These are phyloP conservation scores for Cassiopea andromeda DNA, from an alignment of 30 jellyfish, hydroid and myxozoan genomes.

Conservation along the genomic window DNA sequence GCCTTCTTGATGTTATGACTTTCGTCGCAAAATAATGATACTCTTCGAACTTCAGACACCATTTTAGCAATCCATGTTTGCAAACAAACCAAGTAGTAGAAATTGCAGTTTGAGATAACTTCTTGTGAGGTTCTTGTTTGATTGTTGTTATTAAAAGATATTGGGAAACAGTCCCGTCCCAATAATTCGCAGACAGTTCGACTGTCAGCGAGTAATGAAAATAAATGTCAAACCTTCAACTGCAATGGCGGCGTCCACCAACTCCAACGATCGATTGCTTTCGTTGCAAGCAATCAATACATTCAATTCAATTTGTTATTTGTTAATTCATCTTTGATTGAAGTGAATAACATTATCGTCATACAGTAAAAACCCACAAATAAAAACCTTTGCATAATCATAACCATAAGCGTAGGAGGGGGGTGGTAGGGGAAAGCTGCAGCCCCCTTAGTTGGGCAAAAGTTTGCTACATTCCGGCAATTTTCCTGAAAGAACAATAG, in stretches of 20 bases:
- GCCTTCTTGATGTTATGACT: conserved; percentile 17
- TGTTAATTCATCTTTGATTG: too few relatives aligned
- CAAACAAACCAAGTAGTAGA: conserved; percentile 4
- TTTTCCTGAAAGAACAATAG: too few relatives aligned
- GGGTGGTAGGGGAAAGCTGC: too few relatives aligned
- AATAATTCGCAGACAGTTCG: conserved; percentile 17
- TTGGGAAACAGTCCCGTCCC: conserved; percentile 28
- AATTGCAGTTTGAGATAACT: not conserved
- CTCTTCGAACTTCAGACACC: conserved; percentile 17
- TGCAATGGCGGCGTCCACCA: conserved; percentile 26
- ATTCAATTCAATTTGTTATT: not conserved
- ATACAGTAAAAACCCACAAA: too few relatives aligned
- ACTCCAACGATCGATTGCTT: not conserved
- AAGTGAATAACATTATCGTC: too few relatives aligned
- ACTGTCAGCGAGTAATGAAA: conserved; percentile 14
- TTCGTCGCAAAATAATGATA: conserved; percentile 8
- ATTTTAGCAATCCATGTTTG: conserved; percentile 43
- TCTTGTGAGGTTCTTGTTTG: not conserved
- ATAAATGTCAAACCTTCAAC: not conserved
- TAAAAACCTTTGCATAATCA: too few relatives aligned
- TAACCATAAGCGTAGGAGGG: too few relatives aligned
- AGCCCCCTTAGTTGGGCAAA: too few relatives aligned
- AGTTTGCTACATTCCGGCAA: too few relatives aligned
- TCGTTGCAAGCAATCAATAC: not conserved
- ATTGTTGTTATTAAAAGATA: not conserved